Evolutionary conservation across 2,113 vertebrate genomes (phyloP).

Genomic region (Chaetorhynchus papuensis): DNA sequence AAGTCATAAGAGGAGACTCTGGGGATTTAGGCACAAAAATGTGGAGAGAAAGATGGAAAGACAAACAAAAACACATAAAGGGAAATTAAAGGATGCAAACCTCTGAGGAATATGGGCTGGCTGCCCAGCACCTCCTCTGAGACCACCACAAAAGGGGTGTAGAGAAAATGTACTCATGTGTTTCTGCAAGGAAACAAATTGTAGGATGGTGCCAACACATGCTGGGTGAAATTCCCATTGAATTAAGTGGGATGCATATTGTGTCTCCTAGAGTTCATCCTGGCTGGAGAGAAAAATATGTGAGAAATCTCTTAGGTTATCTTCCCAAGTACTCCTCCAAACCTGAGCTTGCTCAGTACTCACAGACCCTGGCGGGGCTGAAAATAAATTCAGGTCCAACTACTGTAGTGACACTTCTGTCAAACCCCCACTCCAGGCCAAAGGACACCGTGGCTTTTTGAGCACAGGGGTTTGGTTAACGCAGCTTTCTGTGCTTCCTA

Average conservation of each 20-base stretch:
- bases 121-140: constrained; percentile 47
- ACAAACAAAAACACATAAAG: neutral
- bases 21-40: constrained; percentile 16
- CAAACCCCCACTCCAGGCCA: neutral
- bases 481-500: neutral
- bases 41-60: constrained; percentile 22
- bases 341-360: neutral
- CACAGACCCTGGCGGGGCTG: neutral
- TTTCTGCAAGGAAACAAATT: neutral
- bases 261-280: neutral
- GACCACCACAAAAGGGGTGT: neutral
- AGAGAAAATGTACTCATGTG: neutral
- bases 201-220: neutral
- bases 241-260: neutral
- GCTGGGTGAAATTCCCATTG: constrained; percentile 38
- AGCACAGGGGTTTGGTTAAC: neutral
- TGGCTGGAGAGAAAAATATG: neutral
- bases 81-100: constrained; percentile 15
- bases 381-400: neutral
- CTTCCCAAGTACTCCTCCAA: constrained; percentile 18
- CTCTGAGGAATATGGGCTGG: constrained; percentile 9
- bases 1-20: neutral
- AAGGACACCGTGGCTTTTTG: neutral
- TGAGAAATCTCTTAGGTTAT: constrained; percentile 31
- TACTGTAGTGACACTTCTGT: neutral